These are phyloP conservation scores for Taphrorychus bicolor DNA, from an alignment of 2,888 invertebrate species.

Conservation along the genomic window DNA sequence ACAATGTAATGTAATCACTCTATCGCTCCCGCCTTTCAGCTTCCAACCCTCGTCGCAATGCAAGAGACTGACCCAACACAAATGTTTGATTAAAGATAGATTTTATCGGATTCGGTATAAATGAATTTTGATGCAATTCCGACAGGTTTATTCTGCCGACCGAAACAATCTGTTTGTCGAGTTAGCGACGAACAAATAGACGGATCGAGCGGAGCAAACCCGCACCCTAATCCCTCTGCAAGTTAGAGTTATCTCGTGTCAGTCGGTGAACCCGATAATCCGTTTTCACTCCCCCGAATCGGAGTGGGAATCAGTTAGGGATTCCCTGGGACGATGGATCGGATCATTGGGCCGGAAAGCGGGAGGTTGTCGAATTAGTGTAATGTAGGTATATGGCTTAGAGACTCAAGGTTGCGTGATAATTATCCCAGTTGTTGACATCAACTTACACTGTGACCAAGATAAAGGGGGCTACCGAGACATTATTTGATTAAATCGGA, in stretches of 20 bases:
- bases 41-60: too few relatives aligned
- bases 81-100: too few relatives aligned
- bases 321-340: constrained; percentile 9
- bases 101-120: not conserved
- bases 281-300: constrained; percentile 16
- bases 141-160: constrained; percentile 5
- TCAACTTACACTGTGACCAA: too few relatives aligned
- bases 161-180: constrained; percentile 17
- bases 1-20: not conserved
- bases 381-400: not conserved
- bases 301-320: constrained; percentile 20
- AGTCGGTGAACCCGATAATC: constrained; percentile 17
- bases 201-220: constrained; percentile 5
- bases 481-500: too few relatives aligned
- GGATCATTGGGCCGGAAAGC: constrained; percentile 4
- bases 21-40: not conserved
- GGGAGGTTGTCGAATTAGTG: constrained; percentile 3
- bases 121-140: not conserved
- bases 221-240: constrained; percentile 7
- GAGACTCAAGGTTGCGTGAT: not conserved
- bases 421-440: not conserved
- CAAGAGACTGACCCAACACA: too few relatives aligned
- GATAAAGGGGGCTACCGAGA: too few relatives aligned
- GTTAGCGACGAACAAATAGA: constrained; percentile 4
- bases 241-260: constrained; percentile 13